Evolutionary conservation across 2,797 vertebrate species (phyloP).

Genomic region (Malurus splendens): DNA sequence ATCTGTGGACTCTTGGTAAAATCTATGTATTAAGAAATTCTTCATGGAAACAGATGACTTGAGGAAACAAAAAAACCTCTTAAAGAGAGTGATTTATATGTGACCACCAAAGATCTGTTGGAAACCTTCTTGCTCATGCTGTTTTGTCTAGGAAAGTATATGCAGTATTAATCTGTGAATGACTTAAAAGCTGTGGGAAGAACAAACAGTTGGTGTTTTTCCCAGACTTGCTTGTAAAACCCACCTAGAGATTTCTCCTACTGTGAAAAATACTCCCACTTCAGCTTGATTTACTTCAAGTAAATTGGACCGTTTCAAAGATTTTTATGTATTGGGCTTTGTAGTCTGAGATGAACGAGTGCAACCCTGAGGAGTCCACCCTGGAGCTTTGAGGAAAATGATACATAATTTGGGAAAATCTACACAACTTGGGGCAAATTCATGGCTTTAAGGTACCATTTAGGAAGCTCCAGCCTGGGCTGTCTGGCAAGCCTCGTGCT

Average conservation of each 20-base stretch:
- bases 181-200: slow-evolving; percentile 53
- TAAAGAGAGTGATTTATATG: slow-evolving; percentile 36
- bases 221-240: slow-evolving; percentile 54
- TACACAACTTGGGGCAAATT: background rate
- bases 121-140: slow-evolving; percentile 33
- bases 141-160: slow-evolving; percentile 52
- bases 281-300: background rate
- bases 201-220: slow-evolving; percentile 59
- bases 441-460: background rate
- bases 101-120: slow-evolving; percentile 46
- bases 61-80: background rate
- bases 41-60: slow-evolving; percentile 1
- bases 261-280: slow-evolving; percentile 46
- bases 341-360: background rate
- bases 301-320: background rate
- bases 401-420: background rate
- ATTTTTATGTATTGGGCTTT: background rate
- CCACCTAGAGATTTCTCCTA: slow-evolving; percentile 51
- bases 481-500: background rate
- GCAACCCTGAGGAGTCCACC: background rate
- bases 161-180: slow-evolving; percentile 46
- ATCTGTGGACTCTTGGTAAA: background rate
- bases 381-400: background rate
- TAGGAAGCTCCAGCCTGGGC: background rate
- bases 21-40: background rate